Evolutionary conservation across 2,888 invertebrate species (phyloP).

Genomic region (Lithophane semibrunnea): DNA sequence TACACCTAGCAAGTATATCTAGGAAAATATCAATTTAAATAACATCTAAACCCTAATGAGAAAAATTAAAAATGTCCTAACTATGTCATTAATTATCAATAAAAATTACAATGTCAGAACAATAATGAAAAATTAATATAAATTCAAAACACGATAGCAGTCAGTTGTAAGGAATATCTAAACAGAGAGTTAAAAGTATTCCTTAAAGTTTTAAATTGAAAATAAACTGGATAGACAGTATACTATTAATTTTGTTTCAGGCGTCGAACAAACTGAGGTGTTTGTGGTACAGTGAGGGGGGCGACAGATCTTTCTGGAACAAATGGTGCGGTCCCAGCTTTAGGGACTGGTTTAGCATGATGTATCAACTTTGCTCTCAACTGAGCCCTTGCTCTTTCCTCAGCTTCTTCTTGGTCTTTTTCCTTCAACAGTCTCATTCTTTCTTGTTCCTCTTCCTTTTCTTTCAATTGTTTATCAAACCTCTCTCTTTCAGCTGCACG

Average conservation of each 20-base stretch:
- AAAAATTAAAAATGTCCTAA: slow-evolving; percentile 50
- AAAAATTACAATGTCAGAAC: slow-evolving; percentile 55
- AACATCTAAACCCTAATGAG: slow-evolving; percentile 40
- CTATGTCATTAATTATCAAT: slow-evolving; percentile 26
- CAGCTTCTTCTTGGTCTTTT: slow-evolving; percentile 81
- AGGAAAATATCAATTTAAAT: slow-evolving; percentile 42
- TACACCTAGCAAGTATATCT: slow-evolving; percentile 42
- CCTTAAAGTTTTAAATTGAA: slow-evolving; percentile 32
- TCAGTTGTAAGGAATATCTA: slow-evolving; percentile 42
- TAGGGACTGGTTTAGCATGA: slow-evolving; percentile 91
- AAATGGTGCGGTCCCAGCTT: slow-evolving; percentile 86
- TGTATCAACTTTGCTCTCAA: slow-evolving; percentile 91
- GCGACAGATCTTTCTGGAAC: slow-evolving; percentile 87
- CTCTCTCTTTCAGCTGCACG: slow-evolving; percentile 91
- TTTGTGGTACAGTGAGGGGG: slow-evolving; percentile 91
- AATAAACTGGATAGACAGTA: slow-evolving; percentile 12
- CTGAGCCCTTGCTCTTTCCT: slow-evolving; percentile 88
- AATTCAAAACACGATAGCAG: slow-evolving; percentile 60
- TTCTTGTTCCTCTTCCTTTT: slow-evolving; percentile 89
- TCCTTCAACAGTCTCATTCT: slow-evolving; percentile 80
- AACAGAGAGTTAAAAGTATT: slow-evolving; percentile 43
- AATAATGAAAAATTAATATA: slow-evolving; percentile 52
- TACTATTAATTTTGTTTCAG: slow-evolving; percentile 73
- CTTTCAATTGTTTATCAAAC: slow-evolving; percentile 90
- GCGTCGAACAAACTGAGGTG: slow-evolving; percentile 90